Base-by-base conservation (phyloP, 2,113 vertebrate genomes). In the Poeciliopsis prolifica region DNA sequence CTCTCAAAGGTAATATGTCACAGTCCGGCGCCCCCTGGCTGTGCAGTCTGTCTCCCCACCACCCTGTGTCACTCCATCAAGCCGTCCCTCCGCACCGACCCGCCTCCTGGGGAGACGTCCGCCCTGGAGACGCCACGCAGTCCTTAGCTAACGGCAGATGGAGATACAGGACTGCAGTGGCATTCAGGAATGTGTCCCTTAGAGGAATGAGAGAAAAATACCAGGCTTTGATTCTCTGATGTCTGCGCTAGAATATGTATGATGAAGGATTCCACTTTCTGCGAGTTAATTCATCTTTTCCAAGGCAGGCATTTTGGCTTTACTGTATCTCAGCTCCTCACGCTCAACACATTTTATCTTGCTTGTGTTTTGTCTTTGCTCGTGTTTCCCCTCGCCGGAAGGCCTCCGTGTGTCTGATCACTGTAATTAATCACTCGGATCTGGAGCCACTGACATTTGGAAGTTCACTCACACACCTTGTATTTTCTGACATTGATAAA, bases 21-120 rank as follows among this genome's bases (percentile, higher is more conserved):
- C 92, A 91, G 86, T 88, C 87, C 82, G 85, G 85, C 75, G 88
- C 84, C 85, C 90, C 79, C 82, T 74, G 87, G 87, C 89, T 75
- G 67, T 75, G 79, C 61, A 44, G 70, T 66, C 86, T 86, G 89
- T 91, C 92, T 89, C 83, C 74, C 85, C 81, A 61, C 78, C 75
- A 61, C 86, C 82, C 87, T 88, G 83, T 67, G 80, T 75, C 87
- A 91, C 92, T 94, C 90, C 84, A 94, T 95, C 93, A 94, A 84
- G 75, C 69, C 71, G 60, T 88, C 87, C 87, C 86, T 76, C 74
- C 62, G 84, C 87, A 85, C 74, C 80, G 82, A 75, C 68, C 31
- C 61, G 79, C 87, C 86, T 77, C 86, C 70, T 31, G 78, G 82
- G 75, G 61, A 67, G 74, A 66, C 12, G 79, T 61, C 79, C 79